Base-by-base conservation (phyloP, 2,888 invertebrate genomes). In the Apomyelois bistriatella region DNA sequence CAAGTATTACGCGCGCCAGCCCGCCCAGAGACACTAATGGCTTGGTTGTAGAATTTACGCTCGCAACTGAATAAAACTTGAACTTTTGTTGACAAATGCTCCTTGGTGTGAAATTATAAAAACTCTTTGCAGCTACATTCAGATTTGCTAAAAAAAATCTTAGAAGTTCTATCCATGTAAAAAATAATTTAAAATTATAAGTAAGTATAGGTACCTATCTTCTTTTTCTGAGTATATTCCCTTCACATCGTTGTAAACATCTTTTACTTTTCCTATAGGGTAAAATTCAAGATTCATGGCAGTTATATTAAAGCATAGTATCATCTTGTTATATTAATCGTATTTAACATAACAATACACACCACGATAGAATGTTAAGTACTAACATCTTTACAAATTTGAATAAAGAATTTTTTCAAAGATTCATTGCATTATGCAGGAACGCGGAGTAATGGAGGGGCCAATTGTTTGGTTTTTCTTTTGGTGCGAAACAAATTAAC, bases 1-100 rank as follows among this genome's bases (percentile, higher is more conserved):
- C 56, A 5, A 3, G 28, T 55, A 60, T 60, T 52, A 40, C 52
- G 48, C 48, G 51, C 17, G 36, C 52, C 53, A 53, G 48, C 51
- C 48, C 43, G 13, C 41, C 38, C 46, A 16, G 38, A 32, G 58
- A 55, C 55, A 53, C 53, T 53, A 57, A 57, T 56, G 52, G 48
- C 15, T 13, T 30, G 17, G 17, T 17, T 42, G 42, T 17, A 22
- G 5, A 42, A 42, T 3, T 22, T 22, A 22, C 3, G 7, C 10
- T 12, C 22, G 6, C 22, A 22, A 22, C 28, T 43, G 13, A 43
- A 43, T 43, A 43, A 22, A 43, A 43, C 43, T 8, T 17, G 3
- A n/a, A 22, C 42, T 38, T 38, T 38, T 38, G 13, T 38, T 38
- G 38, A 13, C 8, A 38, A 22, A 22, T 22, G n/a, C n/a, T n/a